Base-by-base conservation (phyloP, 2,888 invertebrate genomes). In the Cantharis rustica region DNA sequence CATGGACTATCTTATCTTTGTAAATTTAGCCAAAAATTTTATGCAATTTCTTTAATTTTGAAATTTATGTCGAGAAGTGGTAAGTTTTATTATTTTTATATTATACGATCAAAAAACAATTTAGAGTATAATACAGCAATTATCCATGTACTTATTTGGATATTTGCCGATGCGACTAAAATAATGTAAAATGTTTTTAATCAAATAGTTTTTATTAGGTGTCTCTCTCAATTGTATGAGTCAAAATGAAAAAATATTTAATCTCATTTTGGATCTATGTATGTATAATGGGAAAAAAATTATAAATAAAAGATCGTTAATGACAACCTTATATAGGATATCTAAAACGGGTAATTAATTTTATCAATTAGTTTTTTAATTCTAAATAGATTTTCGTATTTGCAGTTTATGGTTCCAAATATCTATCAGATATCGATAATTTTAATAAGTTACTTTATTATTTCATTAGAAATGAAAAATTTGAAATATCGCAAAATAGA, bases 31-130 rank as follows among this genome's bases (percentile, higher is more conserved):
- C 81, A 79, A 66, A 82, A 81, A 72, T 75, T 79, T 47, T 74
- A 73, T 17, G 69, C 79, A 9, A 77, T 79, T n/a, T 72, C 81
- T 13, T 70, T 80, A 1, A 82, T 82, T 68, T 73, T 83, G 27
- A 80, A 80, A 47, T 75, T 82, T 15, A 72, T 82, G 70, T 79
- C 82, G 10, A 80, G 80, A 69, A 81, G 77, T 73, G 76, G 83
- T 83, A 80, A 80, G 80, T 71, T 71, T 71, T 16, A 68, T 16
- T 20, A 4, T 20, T 17, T 17, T 20, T 17, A 26, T 10, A 26
- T 10, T 20, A 20, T 4, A 20, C 2, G 4, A 3, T 20, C 2
- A 20, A 20, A 20, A 17, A 2, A 17, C 17, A 17, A 17, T 17
- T 17, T 17, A 17, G 1, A 3, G 1, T 20, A 20, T 4, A 20